Evolutionary conservation across 92 coral and sea anemone genomes (phyloP).

Genomic region (Muricea muricata): DNA sequence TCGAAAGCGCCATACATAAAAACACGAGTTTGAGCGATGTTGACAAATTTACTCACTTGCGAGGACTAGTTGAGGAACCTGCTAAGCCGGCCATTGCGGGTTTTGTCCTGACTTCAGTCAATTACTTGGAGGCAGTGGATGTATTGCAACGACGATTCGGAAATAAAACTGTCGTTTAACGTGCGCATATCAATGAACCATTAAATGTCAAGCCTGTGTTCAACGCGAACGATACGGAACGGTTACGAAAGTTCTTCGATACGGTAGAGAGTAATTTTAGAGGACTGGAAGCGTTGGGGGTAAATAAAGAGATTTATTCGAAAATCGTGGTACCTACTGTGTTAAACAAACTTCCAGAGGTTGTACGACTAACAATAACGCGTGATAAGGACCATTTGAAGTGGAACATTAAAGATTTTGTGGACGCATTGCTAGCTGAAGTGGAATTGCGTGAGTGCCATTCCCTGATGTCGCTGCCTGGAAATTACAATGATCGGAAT

Average conservation of each 20-base stretch:
- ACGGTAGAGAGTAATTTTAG: constrained; percentile 44
- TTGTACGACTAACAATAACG: constrained; percentile 59
- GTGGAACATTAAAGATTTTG: constrained; percentile 51
- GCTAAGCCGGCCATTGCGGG: constrained; percentile 20
- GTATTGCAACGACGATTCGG: constrained; percentile 9
- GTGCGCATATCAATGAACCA: constrained; percentile 1
- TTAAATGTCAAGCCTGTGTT: constrained; percentile 29
- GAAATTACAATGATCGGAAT: constrained; percentile 8
- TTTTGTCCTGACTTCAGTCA: not conserved
- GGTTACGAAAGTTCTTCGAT: constrained; percentile 31
- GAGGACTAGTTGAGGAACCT: constrained; percentile 8
- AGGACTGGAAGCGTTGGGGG: constrained; percentile 54
- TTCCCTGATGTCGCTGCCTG: constrained; percentile 31
- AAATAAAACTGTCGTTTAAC: not conserved
- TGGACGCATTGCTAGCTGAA: constrained; percentile 47
- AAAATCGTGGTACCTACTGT: constrained; percentile 44
- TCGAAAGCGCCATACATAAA: constrained; percentile 58
- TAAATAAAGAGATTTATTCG: constrained; percentile 24
- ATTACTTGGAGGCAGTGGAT: constrained; percentile 5
- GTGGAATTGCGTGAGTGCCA: constrained; percentile 69
- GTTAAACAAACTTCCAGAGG: constrained; percentile 55
- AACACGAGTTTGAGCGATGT: constrained; percentile 52
- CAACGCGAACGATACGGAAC: constrained; percentile 36
- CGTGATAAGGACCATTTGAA: constrained; percentile 41
- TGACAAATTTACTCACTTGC: constrained; percentile 32